Evolutionary conservation across 2,113 vertebrate species (phyloP), one percentile per base, ranked within the genome.

Genomic region (Epinephelus cyanopodus): DNA sequence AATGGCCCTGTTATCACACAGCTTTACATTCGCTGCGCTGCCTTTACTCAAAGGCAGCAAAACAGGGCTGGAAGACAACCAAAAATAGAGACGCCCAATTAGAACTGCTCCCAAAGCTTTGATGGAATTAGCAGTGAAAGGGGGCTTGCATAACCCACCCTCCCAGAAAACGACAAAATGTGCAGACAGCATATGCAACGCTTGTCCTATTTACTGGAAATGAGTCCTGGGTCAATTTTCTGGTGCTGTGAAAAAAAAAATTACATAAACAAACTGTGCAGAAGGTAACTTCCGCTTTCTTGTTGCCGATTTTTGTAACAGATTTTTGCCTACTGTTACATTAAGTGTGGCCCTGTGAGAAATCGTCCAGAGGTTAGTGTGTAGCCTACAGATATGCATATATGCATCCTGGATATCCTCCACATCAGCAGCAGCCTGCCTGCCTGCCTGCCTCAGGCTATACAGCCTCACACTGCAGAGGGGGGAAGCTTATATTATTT

Each of bases 21-120:
- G 91, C 91, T 94, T 92, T 91, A 89, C 84, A 90, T 94, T 92
- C 81, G 85, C 87, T 66, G 87, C 80, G 84, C 90, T 90, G 87
- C 87, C 79, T 85, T 77, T 89, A 90, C 90, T 93, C 87, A 90
- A 93, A 92, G 91, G 88, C 92, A 87, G 89, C 83, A 91, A 92
- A 94, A 92, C 90, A 90, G 84, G 88, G 70, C 89, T 93, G 92
- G 92, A 92, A 92, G 90, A 92, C 83, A 80, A 91, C 92, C 92
- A 92, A 91, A 93, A 95, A 94, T 93, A 93, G 93, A 93, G 92
- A 93, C 56, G 90, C 88, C 92, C 92, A 94, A 92, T 93, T 94
- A 94, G 82, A 93, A 90, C 56, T 91, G 85, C 87, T 93, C 91
- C 92, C 89, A 89, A 89, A 91, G 91, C 93, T 95, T 95, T 94